phyloP scores from a whole-genome alignment of 2,888 invertebrate genomes.

The Idaea straminata region DNA sequence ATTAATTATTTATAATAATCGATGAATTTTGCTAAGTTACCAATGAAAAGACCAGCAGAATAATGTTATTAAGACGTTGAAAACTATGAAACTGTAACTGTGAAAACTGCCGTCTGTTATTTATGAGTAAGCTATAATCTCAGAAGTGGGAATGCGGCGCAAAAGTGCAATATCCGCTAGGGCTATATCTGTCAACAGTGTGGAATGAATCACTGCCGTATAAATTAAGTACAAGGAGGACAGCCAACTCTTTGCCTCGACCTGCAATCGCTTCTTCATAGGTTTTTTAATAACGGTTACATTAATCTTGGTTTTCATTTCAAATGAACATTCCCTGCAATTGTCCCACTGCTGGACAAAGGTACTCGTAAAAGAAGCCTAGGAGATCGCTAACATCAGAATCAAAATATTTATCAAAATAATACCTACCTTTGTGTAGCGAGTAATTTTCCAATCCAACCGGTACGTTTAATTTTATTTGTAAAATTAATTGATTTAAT shows the following conservation, averaged over 20 bases:
- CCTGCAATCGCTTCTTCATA: constrained; percentile 55
- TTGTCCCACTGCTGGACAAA: no score
- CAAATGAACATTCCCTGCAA: no score
- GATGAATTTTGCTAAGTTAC: background rate
- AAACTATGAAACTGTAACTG: constrained; percentile 3
- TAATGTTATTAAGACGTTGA: background rate
- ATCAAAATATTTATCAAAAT: constrained; percentile 12
- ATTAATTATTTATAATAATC: no score
- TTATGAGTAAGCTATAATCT: constrained; percentile 56
- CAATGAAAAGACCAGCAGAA: background rate
- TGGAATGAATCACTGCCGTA: constrained; percentile 71
- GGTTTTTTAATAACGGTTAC: constrained; percentile 38
- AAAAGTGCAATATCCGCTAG: constrained; percentile 73
- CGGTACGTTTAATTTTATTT: constrained; percentile 34
- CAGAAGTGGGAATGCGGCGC: constrained; percentile 62
- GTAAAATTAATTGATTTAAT: constrained; percentile 32
- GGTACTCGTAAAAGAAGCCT: background rate
- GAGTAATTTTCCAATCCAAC: constrained; percentile 55
- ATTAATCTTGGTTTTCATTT: background rate
- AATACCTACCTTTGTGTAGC: constrained; percentile 61
- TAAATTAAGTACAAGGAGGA: constrained; percentile 60
- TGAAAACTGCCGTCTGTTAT: constrained; percentile 54
- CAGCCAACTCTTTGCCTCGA: constrained; percentile 51
- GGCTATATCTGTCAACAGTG: constrained; percentile 71
- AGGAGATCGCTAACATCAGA: background rate